Evolutionary conservation across 2,888 invertebrate genomes (phyloP).

Genomic region (Molorchus minor): DNA sequence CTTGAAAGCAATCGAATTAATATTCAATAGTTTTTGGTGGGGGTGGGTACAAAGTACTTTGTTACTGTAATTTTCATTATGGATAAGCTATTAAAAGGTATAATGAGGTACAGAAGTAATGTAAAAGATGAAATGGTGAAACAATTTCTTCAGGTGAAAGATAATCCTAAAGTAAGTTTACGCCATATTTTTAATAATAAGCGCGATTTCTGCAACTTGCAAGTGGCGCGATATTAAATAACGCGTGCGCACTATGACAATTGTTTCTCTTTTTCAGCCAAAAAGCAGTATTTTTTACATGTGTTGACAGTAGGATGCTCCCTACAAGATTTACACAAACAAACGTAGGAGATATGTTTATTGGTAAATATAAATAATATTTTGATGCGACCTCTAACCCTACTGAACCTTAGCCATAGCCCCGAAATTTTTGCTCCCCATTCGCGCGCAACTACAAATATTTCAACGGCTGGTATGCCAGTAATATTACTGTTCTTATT

Average conservation of each 20-base stretch:
- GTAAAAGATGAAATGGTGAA: constrained; percentile 88
- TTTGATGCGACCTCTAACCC: not conserved
- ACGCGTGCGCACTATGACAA: constrained; percentile 25
- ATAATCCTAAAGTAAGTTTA: constrained; percentile 82
- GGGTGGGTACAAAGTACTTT: not conserved
- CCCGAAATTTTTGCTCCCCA: no score
- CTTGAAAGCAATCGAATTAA: no score
- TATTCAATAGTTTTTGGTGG: constrained; percentile 1
- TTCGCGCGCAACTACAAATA: no score
- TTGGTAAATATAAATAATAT: constrained; percentile 74
- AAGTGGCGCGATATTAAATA: not conserved
- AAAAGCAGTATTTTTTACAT: constrained; percentile 97
- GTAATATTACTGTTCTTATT: no score
- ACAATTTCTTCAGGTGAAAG: constrained; percentile 88
- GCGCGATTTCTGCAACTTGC: not conserved
- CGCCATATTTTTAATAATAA: not conserved
- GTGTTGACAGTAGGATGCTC: constrained; percentile 98
- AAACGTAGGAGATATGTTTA: constrained; percentile 97
- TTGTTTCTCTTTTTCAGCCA: constrained; percentile 58
- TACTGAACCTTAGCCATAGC: no score
- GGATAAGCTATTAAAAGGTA: constrained; percentile 89
- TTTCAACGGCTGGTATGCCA: no score
- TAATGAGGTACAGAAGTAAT: constrained; percentile 86
- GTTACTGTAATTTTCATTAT: constrained; percentile 61
- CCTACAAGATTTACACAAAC: constrained; percentile 95